Conservation (phyloP, 2,113 vertebrate genomes). For the Gymnocephalus cernua region DNA sequence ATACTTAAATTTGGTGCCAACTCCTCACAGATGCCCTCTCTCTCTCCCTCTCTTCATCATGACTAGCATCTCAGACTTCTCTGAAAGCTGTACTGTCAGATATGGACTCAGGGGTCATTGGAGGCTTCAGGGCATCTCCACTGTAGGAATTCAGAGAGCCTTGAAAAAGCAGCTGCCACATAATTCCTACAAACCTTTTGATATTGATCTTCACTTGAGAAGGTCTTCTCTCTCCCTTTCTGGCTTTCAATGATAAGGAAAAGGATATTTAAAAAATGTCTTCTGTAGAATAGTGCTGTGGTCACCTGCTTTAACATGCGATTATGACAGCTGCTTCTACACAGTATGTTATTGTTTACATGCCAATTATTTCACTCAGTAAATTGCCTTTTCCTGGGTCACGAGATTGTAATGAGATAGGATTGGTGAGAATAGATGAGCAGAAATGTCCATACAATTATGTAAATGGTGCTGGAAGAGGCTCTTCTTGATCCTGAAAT, state of each 20-base stretch:
- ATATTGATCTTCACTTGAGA: slow-evolving; percentile 63
- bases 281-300: slow-evolving; percentile 8
- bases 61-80: slow-evolving; percentile 54
- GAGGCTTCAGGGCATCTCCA: slow-evolving; percentile 53
- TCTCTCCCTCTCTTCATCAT: slow-evolving; percentile 51
- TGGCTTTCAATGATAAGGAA: slow-evolving; percentile 61
- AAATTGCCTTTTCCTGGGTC: not conserved
- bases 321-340: slow-evolving; percentile 12
- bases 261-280: not conserved
- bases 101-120: slow-evolving; percentile 59
- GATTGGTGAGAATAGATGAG: slow-evolving; percentile 1
- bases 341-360: not conserved
- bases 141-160: slow-evolving; percentile 43
- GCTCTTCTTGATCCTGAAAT: not conserved
- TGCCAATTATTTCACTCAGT: not conserved
- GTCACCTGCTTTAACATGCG: slow-evolving; percentile 10
- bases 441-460: slow-evolving; percentile 1
- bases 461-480: not conserved
- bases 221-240: slow-evolving; percentile 37
- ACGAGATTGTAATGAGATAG: not conserved
- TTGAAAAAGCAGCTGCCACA: slow-evolving; percentile 53
- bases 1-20: slow-evolving; percentile 47
- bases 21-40: slow-evolving; percentile 44
- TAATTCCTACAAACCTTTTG: slow-evolving; percentile 56
- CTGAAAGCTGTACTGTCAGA: slow-evolving; percentile 65